phyloP scores from a whole-genome alignment of 1,140 invertebrate genomes.

The Polypedilum vanderplanki region DNA sequence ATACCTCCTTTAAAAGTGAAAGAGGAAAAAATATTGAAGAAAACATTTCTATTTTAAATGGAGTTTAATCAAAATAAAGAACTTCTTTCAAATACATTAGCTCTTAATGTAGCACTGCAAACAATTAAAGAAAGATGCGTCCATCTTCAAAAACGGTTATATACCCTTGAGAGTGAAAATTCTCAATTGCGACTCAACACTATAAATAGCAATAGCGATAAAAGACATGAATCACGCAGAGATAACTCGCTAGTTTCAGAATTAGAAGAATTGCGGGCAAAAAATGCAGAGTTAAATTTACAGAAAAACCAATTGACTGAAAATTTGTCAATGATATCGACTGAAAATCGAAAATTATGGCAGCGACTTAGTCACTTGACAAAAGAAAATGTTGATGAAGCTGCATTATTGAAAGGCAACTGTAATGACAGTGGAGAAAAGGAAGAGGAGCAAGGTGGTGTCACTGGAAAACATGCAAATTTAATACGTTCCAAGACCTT shows the following conservation, averaged over 20 bases:
- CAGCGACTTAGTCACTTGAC: slow-evolving; percentile 58
- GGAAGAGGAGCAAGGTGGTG: slow-evolving; percentile 23
- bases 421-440: slow-evolving; percentile 28
- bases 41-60: not conserved
- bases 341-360: slow-evolving; percentile 73
- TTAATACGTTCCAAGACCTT: slow-evolving; percentile 56
- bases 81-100: slow-evolving; percentile 35
- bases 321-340: slow-evolving; percentile 68
- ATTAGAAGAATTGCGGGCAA: slow-evolving; percentile 46
- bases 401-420: slow-evolving; percentile 30
- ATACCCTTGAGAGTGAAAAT: slow-evolving; percentile 66
- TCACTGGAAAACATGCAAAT: slow-evolving; percentile 34
- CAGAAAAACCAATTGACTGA: slow-evolving; percentile 67
- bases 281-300: slow-evolving; percentile 58
- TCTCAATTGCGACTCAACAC: slow-evolving; percentile 51
- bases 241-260: slow-evolving; percentile 33
- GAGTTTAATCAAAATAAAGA: slow-evolving; percentile 22
- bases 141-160: slow-evolving; percentile 59
- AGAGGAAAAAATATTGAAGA: not conserved
- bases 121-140: slow-evolving; percentile 73
- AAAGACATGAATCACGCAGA: slow-evolving; percentile 36
- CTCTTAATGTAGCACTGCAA: slow-evolving; percentile 65
- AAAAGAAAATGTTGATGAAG: slow-evolving; percentile 48
- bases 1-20: not conserved
- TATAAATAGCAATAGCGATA: slow-evolving; percentile 30